Percentiles rank a stretch among this genome's conserved stretches.
Conservation (phyloP, 2,113 vertebrate genomes). For the Ptychochromis oligacanthus region DNA sequence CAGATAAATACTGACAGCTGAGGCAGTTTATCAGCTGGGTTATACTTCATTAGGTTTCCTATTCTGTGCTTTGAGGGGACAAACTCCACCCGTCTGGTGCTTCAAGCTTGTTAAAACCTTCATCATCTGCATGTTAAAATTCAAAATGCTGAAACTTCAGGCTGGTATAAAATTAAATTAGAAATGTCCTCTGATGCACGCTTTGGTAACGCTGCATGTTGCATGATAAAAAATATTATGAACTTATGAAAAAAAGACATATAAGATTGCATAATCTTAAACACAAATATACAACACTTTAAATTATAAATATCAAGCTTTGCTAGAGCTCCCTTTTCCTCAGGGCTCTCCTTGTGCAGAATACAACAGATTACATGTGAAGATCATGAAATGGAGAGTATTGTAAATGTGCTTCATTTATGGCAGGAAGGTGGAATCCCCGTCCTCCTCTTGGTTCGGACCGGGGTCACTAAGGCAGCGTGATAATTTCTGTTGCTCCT, state of each 20-base stretch:
- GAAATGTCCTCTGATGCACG: not conserved
- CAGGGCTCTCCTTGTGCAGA: not conserved
- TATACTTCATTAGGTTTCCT: not conserved
- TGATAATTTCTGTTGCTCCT: conserved; percentile 78
- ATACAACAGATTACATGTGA: not conserved
- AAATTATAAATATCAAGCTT: conserved; percentile 32
- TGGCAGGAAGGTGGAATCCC: conserved; percentile 70
- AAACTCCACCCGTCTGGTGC: conserved; percentile 10
- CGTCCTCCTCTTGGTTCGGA: conserved; percentile 79
- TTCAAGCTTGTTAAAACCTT: conserved; percentile 22
- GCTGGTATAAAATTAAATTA: not conserved
- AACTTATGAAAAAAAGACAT: not conserved
- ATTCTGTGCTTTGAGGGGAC: conserved; percentile 1
- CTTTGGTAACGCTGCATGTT: conserved; percentile 31
- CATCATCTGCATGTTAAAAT: not conserved
- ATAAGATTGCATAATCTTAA: not conserved
- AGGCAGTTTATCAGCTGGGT: rapidly evolving
- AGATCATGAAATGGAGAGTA: not conserved
- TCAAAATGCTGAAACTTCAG: not conserved
- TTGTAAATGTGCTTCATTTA: conserved; percentile 1
- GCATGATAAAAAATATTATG: not conserved
- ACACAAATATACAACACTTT: not conserved
- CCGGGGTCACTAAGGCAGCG: conserved; percentile 92
- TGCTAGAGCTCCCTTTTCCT: not conserved
- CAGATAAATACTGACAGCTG: rapidly evolving